These are phyloP conservation scores for Manacus vitellinus DNA, from an alignment of 2,113 vertebrate genomes.

Conservation along the genomic window DNA sequence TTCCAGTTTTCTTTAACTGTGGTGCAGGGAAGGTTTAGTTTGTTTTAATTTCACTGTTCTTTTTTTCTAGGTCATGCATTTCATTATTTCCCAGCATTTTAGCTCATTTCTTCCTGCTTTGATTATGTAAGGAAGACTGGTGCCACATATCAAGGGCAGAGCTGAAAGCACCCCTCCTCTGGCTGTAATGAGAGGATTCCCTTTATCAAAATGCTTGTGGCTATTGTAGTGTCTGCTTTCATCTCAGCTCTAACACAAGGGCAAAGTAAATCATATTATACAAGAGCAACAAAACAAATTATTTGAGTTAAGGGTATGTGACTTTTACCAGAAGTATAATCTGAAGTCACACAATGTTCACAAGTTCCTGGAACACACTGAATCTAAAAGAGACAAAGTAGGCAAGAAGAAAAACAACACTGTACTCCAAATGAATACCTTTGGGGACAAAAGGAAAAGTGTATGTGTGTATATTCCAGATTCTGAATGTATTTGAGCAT, in stretches of 20 bases:
- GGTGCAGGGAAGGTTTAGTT: not conserved
- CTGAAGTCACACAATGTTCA: not conserved
- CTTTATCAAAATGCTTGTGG: not conserved
- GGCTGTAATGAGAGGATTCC: not conserved
- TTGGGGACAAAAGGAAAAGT: not conserved
- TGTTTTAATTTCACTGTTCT: not conserved
- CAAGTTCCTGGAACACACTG: not conserved
- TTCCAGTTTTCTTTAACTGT: not conserved
- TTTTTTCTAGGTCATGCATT: not conserved
- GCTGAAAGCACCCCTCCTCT: not conserved
- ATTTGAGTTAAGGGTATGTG: not conserved
- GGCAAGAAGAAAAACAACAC: not conserved
- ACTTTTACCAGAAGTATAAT: not conserved
- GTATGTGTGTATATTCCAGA: not conserved
- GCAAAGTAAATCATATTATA: not conserved
- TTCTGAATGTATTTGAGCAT: not conserved
- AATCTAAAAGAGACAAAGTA: not conserved
- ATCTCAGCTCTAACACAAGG: not conserved
- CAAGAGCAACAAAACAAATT: not conserved
- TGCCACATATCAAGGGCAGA: not conserved
- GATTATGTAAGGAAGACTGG: not conserved
- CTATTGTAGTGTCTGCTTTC: not conserved
- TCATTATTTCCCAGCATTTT: not conserved
- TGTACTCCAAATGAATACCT: not conserved
- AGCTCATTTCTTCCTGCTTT: not conserved